phyloP scores from a whole-genome alignment of 2,797 vertebrate genomes.

The Smutsia temminckii region DNA sequence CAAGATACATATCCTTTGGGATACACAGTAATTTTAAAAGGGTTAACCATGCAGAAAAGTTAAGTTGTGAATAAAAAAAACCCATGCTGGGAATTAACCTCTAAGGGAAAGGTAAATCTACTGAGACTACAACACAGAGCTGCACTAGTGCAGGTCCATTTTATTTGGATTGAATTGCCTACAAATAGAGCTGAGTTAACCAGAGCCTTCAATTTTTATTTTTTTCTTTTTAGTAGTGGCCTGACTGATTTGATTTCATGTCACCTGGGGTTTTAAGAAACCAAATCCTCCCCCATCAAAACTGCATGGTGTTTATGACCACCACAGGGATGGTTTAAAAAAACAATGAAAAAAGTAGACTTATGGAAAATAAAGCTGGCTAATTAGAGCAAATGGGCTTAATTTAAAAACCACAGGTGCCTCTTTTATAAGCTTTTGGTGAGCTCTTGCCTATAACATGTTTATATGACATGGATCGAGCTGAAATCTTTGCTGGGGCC shows the following conservation, averaged over 20 bases:
- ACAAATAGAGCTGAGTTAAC: slow-evolving; percentile 26
- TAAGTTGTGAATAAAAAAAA: slow-evolving; percentile 40
- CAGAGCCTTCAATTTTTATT: slow-evolving; percentile 28
- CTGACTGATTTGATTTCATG: slow-evolving; percentile 66
- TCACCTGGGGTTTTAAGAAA: slow-evolving; percentile 58
- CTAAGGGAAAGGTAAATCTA: slow-evolving; percentile 57
- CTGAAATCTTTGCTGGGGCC: slow-evolving; percentile 73
- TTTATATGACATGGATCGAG: slow-evolving; percentile 74
- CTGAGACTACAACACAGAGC: not conserved
- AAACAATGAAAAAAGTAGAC: slow-evolving; percentile 76
- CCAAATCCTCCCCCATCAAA: slow-evolving; percentile 70
- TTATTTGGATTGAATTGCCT: slow-evolving; percentile 49
- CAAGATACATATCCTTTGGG: slow-evolving; percentile 48
- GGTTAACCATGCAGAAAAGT: slow-evolving; percentile 40
- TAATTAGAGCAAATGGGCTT: slow-evolving; percentile 84
- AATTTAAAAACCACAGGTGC: slow-evolving; percentile 83
- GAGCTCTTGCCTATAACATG: slow-evolving; percentile 76
- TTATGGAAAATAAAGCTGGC: slow-evolving; percentile 76
- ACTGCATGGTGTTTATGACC: slow-evolving; percentile 73
- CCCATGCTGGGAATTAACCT: slow-evolving; percentile 61
- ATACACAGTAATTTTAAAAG: not conserved
- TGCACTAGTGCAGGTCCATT: slow-evolving; percentile 35
- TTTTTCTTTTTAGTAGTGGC: slow-evolving; percentile 1
- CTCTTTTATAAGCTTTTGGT: slow-evolving; percentile 82
- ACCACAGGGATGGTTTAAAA: slow-evolving; percentile 63